A percentile compares a stretch with the other conserved stretches of the same genome.
phyloP scores from a whole-genome alignment of 2,888 invertebrate species.

The Andrena minutula region DNA sequence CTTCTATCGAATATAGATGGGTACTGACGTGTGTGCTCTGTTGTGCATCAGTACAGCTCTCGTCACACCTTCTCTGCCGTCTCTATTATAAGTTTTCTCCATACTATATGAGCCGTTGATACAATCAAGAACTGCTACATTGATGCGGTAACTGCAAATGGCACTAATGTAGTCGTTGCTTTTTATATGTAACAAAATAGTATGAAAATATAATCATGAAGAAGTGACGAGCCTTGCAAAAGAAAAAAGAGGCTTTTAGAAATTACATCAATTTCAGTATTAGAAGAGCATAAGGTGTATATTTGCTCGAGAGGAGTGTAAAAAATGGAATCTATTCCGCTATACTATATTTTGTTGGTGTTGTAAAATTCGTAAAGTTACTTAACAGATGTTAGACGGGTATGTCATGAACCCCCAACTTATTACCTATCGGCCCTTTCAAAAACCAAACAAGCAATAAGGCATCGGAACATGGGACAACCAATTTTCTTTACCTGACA shows the following conservation, averaged over 20 bases:
- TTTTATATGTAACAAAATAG: no score
- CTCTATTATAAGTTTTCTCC: neutral
- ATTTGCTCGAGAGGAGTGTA: no score
- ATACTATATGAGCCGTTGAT: neutral
- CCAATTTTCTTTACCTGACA: conserved; percentile 30
- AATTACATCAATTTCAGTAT: no score
- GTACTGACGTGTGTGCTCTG: neutral
- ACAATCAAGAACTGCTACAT: neutral
- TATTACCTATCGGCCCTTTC: no score
- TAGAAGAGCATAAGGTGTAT: no score
- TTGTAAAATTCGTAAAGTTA: no score
- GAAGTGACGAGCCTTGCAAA: neutral
- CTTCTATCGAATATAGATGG: neutral
- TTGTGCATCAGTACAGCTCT: neutral
- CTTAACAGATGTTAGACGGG: no score
- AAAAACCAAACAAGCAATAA: no score
- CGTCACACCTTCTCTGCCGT: neutral
- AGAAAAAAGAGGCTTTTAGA: no score
- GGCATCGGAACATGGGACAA: neutral
- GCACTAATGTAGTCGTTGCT: neutral
- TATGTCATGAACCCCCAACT: no score
- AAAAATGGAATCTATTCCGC: no score
- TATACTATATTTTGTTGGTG: no score
- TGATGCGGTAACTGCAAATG: neutral
- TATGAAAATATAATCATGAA: neutral